A percentile compares a stretch with the other conserved stretches of the same genome.
Evolutionary conservation across 1,140 invertebrate genomes (phyloP).

Genomic region (Drosophila saltans): DNA sequence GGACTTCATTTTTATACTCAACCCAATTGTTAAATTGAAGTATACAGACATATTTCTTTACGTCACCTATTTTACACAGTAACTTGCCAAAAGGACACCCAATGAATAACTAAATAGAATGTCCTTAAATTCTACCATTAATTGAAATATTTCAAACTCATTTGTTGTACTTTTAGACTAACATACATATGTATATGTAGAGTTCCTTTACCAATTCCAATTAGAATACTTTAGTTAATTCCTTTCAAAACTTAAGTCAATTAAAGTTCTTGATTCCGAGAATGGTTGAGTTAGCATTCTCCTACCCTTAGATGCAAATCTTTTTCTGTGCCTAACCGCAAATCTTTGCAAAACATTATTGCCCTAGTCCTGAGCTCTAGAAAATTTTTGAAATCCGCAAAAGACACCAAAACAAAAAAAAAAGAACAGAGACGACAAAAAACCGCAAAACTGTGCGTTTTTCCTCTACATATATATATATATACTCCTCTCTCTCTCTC

Average conservation of each 20-base stretch:
- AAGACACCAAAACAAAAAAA: constrained; percentile 6
- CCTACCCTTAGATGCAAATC: background rate
- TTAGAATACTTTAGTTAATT: background rate
- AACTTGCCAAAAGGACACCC: too few relatives aligned
- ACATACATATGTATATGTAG: too few relatives aligned
- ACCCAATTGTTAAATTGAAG: too few relatives aligned
- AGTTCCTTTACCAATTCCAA: too few relatives aligned
- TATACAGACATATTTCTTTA: too few relatives aligned
- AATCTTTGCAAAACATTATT: constrained; percentile 12
- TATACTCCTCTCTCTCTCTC: background rate
- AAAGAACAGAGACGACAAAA: background rate
- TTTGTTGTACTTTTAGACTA: too few relatives aligned
- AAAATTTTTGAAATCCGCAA: constrained; percentile 3
- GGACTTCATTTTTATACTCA: too few relatives aligned
- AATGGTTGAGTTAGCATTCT: background rate
- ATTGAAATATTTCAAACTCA: too few relatives aligned
- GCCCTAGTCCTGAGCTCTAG: background rate
- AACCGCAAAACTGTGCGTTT: constrained; percentile 45
- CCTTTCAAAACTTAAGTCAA: background rate
- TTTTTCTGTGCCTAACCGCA: constrained; percentile 1
- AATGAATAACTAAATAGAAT: too few relatives aligned
- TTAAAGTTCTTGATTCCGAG: background rate
- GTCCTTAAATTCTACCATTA: too few relatives aligned
- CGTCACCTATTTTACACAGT: too few relatives aligned
- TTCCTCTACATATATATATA: constrained; percentile 4